Evolutionary conservation across 2,888 invertebrate genomes (phyloP).

Genomic region (Macrosiphum euphorbiae): DNA sequence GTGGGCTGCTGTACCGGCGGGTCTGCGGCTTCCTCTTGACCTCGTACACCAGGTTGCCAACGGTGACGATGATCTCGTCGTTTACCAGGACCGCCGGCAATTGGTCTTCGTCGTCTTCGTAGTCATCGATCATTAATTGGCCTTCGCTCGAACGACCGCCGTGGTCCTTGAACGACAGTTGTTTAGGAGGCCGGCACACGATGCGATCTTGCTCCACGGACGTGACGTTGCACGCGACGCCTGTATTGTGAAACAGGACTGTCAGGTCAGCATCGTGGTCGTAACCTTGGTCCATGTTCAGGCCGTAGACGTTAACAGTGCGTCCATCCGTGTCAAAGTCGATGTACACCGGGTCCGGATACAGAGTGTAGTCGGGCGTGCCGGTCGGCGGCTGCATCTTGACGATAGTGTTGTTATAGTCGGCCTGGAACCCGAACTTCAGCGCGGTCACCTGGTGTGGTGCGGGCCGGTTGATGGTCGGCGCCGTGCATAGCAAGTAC

Average conservation of each 20-base stretch:
- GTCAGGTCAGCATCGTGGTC: background rate
- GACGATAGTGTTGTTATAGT: background rate
- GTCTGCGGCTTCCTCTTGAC: background rate
- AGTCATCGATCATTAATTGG: no score
- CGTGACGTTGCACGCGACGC: constrained; percentile 30
- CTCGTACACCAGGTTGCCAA: constrained; percentile 48
- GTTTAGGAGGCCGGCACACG: background rate
- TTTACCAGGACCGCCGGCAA: background rate
- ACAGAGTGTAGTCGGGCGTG: background rate
- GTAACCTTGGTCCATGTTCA: constrained; percentile 39
- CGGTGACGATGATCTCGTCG: constrained; percentile 17
- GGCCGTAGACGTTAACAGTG: constrained; percentile 24
- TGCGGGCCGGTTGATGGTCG: background rate
- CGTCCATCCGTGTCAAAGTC: constrained; percentile 34
- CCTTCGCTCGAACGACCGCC: background rate
- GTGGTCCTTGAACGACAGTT: background rate
- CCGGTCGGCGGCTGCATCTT: background rate
- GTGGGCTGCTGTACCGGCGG: background rate
- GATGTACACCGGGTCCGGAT: constrained; percentile 48
- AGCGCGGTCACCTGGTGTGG: background rate
- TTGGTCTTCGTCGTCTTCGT: background rate
- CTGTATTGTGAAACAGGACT: background rate
- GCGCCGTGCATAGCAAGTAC: constrained; percentile 27
- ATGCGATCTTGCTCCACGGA: background rate
- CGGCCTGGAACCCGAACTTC: constrained; percentile 43